phyloP scores from a whole-genome alignment of 1,140 invertebrate genomes.

The Calliphora vicina region DNA sequence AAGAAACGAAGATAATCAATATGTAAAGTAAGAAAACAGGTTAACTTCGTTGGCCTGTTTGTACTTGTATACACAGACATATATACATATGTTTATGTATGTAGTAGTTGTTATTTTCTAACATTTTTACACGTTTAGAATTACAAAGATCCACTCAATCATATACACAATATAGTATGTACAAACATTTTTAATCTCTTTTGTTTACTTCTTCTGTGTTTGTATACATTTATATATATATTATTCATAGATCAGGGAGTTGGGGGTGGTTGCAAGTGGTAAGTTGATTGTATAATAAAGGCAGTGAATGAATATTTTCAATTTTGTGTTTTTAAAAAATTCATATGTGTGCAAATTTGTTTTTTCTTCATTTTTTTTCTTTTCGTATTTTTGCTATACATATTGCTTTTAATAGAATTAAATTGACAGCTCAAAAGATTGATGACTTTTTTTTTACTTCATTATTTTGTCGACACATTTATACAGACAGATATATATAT shows the following conservation, averaged over 20 bases:
- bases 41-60: no score
- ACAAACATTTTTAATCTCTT: neutral
- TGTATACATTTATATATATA: neutral
- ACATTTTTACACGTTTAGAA: conserved; percentile 7
- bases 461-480: conserved; percentile 3
- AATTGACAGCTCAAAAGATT: conserved; percentile 41
- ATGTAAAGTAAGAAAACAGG: no score
- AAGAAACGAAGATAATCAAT: no score
- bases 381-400: neutral
- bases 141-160: neutral
- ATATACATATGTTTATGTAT: no score
- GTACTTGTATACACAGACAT: no score
- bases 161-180: neutral
- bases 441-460: conserved; percentile 33
- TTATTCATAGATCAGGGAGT: neutral
- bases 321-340: conserved; percentile 30
- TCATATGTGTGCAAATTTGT: conserved; percentile 34
- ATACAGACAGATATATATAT: neutral
- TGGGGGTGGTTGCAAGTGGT: neutral
- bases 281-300: neutral
- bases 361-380: neutral
- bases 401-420: conserved; percentile 37
- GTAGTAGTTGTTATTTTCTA: neutral
- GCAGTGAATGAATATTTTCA: conserved; percentile 5
- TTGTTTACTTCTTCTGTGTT: neutral